Base-by-base conservation (phyloP, 1,140 invertebrate species). In the Temnothorax longispinosus region DNA sequence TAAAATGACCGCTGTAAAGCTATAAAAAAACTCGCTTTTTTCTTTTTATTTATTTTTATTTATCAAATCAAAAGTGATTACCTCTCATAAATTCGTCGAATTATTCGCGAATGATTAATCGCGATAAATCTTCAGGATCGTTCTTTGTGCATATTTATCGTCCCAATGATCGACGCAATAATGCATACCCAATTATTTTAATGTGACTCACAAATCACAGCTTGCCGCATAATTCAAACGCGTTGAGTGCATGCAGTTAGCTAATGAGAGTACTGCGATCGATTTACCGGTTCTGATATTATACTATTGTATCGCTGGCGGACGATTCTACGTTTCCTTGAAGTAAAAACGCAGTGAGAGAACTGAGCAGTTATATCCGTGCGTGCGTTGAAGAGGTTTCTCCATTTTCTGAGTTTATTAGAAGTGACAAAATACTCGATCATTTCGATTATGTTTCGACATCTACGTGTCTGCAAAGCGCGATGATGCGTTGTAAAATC, bases 181-280 rank as follows among this genome's bases (percentile, higher is more conserved):
- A 64, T 11, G 27, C 52, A 47, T 27, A 75, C 7, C 56, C 32
- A 15, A 60, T 82, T 50, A 58, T 84, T 84, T 62, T 75, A 60
- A 60, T 60, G 54, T 27, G 44, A 62, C 54, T 60, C 54, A 50
- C 54, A 62, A 75, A 75, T 74, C 18, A 18, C 54, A 15, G 11
- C 27, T 54, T 27, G 18, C 4, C 41, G 54, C 35, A 41, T 81
- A 69, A 81, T 38, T 72, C 67, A 82, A 35, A 38, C 18, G 27
- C 52, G 38, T 18, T 21, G 80, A 60, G 13, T 21, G 69, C 72
- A 41, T 41, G 38, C 72, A 74, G 74, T 84, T 62, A 84, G 69
- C 69, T 84, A 84, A 84, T 84, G 80, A 75, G 67, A 21, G 27
- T 44, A 58, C 5, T 8, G 18, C 41, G n/a, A 75, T 84, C 54